Percentiles rank a stretch among this genome's conserved stretches.
These are phyloP conservation scores for Amyelois transitella DNA, from an alignment of 1,140 invertebrate species.

Conservation along the genomic window DNA sequence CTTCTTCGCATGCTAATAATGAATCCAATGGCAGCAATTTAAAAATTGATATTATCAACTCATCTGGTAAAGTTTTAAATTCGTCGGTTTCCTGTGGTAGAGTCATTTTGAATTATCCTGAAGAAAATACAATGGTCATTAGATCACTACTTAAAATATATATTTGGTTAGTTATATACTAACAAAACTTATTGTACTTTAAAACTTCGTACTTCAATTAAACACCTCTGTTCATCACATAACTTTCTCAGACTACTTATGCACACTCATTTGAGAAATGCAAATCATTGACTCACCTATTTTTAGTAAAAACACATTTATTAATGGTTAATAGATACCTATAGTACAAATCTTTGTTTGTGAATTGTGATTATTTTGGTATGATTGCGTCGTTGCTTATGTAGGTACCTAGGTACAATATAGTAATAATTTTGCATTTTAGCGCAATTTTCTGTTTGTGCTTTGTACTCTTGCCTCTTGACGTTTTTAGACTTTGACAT, in stretches of 20 bases:
- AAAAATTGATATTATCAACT: slow-evolving; percentile 60
- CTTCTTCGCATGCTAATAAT: slow-evolving; percentile 44
- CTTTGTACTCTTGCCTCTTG: no score
- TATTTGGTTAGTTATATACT: no score
- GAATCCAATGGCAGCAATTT: slow-evolving; percentile 49
- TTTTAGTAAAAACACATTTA: neutral
- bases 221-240: no score
- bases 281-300: neutral
- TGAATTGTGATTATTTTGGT: neutral
- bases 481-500: no score
- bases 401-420: no score
- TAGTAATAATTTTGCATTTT: no score
- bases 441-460: no score
- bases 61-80: slow-evolving; percentile 57
- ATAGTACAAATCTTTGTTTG: neutral
- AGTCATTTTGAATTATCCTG: slow-evolving; percentile 23
- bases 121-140: no score
- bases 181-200: no score
- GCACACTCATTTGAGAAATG: neutral
- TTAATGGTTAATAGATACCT: neutral
- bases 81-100: slow-evolving; percentile 8
- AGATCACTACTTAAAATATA: no score
- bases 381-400: neutral
- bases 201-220: no score
- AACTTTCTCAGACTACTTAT: no score